Evolutionary conservation across 2,113 vertebrate species (phyloP).

Genomic region (Hipposideros armiger): DNA sequence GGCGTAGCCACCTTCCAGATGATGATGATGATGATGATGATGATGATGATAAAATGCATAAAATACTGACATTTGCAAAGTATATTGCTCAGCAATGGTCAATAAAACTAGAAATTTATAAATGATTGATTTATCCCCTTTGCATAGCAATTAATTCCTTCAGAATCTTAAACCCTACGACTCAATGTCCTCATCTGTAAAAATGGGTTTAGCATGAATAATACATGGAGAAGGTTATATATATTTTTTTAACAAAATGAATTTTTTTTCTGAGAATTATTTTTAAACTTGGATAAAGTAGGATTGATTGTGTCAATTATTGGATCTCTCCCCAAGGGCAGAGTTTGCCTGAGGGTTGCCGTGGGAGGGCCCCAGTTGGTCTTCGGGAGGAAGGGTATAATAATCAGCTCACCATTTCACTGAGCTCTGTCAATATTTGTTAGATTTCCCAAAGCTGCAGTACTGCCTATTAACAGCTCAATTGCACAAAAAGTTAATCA

Average conservation of each 20-base stretch:
- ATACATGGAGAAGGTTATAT: neutral
- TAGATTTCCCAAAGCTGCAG: slow-evolving; percentile 72
- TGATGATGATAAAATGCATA: neutral
- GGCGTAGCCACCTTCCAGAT: neutral
- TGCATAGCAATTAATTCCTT: slow-evolving; percentile 38
- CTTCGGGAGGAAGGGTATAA: slow-evolving; percentile 40
- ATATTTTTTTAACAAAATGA: neutral
- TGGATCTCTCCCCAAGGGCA: slow-evolving; percentile 21
- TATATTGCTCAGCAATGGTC: slow-evolving; percentile 34
- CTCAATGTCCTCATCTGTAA: neutral
- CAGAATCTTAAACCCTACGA: neutral
- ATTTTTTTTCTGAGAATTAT: slow-evolving; percentile 45
- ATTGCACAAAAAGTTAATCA: slow-evolving; percentile 72
- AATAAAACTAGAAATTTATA: neutral
- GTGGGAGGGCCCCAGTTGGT: neutral
- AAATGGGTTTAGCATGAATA: neutral
- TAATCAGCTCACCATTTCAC: slow-evolving; percentile 49
- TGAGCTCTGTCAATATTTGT: slow-evolving; percentile 63
- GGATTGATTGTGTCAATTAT: neutral
- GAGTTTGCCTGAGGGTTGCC: slow-evolving; percentile 20
- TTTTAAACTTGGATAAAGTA: slow-evolving; percentile 45
- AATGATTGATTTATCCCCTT: neutral
- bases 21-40: neutral
- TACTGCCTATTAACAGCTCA: slow-evolving; percentile 64
- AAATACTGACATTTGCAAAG: neutral